These are phyloP conservation scores for Himalopsyche kuldschensis DNA, from an alignment of 2,888 invertebrate species.

Conservation along the genomic window DNA sequence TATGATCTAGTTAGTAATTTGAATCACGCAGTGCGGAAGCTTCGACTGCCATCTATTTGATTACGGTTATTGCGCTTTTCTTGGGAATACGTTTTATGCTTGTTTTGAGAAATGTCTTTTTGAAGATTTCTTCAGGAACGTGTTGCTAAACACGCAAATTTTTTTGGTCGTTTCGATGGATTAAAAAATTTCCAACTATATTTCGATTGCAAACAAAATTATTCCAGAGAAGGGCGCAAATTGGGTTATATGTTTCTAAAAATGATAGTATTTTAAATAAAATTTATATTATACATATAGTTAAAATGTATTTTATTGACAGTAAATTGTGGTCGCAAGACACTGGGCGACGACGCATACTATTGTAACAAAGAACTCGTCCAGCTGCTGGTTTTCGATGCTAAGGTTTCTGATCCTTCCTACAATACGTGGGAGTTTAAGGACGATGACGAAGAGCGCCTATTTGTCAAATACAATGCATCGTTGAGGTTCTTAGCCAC, in stretches of 20 bases:
- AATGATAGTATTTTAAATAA: neutral
- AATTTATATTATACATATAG: neutral
- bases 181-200: too few species aligned
- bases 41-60: too few species aligned
- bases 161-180: too few species aligned
- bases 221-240: neutral
- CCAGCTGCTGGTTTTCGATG: slow-evolving; percentile 84
- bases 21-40: too few species aligned
- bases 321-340: slow-evolving; percentile 69
- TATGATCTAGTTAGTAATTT: too few species aligned
- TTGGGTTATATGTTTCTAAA: too few species aligned
- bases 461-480: slow-evolving; percentile 71
- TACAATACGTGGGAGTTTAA: slow-evolving; percentile 61
- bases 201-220: neutral
- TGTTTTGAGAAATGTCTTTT: too few species aligned
- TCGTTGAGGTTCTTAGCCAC: slow-evolving; percentile 83
- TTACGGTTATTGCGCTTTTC: too few species aligned
- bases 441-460: slow-evolving; percentile 53
- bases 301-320: slow-evolving; percentile 41
- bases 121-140: too few species aligned
- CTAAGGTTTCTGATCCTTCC: slow-evolving; percentile 68
- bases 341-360: slow-evolving; percentile 69
- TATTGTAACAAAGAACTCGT: slow-evolving; percentile 85
- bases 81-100: too few species aligned
- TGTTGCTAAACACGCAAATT: too few species aligned